phyloP scores from a whole-genome alignment of 2,113 vertebrate species.

The Alligator sinensis region DNA sequence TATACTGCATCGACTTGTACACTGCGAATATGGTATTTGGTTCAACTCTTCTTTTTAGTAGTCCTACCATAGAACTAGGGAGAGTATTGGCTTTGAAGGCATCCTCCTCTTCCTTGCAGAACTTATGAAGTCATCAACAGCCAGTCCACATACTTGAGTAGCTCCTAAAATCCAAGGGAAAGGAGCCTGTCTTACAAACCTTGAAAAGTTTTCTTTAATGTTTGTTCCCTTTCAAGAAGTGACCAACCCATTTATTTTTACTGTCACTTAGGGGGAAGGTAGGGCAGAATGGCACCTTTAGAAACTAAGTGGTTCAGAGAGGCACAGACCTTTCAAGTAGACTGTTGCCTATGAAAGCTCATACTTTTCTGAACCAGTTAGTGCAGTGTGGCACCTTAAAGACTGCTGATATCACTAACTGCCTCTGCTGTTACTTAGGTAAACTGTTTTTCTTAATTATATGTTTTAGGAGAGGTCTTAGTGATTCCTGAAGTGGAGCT shows the following conservation, averaged over 20 bases:
- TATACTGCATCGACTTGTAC: too few species aligned
- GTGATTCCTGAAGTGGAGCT: slow-evolving; percentile 89
- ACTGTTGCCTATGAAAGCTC: too few species aligned
- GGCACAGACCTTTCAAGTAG: too few species aligned
- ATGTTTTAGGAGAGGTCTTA: slow-evolving; percentile 74
- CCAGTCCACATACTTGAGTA: background rate
- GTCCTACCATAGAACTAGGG: background rate
- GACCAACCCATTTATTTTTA: fast-evolving
- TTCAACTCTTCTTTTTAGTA: background rate
- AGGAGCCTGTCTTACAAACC: background rate
- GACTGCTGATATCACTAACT: too few species aligned
- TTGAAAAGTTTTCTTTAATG: background rate
- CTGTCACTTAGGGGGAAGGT: too few species aligned
- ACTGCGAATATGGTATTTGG: too few species aligned
- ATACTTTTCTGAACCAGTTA: too few species aligned
- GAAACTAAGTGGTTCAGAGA: too few species aligned
- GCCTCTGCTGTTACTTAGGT: background rate
- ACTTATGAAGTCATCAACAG: background rate
- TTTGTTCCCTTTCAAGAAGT: background rate
- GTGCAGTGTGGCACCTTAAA: too few species aligned
- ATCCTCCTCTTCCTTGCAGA: background rate
- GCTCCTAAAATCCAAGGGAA: background rate
- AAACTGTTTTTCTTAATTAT: background rate
- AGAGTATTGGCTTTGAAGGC: background rate
- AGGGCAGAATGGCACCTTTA: too few species aligned